Evolutionary conservation across 2,797 vertebrate genomes (phyloP).

Genomic region (Enteromius radiatus): DNA sequence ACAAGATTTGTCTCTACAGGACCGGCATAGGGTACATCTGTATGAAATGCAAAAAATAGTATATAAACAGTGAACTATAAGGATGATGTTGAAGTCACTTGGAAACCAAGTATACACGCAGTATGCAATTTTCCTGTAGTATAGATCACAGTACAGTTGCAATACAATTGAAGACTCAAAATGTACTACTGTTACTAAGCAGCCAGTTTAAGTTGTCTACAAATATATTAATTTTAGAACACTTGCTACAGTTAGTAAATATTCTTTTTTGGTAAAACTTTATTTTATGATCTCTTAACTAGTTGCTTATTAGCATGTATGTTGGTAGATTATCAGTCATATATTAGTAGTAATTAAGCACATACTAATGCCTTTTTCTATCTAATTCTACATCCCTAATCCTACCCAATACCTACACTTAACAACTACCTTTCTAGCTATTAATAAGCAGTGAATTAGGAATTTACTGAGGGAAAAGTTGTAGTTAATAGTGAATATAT

Average conservation of each 20-base stretch:
- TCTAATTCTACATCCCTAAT: too few species aligned
- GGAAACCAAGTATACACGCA: not conserved
- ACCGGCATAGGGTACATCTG: not conserved
- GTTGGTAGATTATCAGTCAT: too few species aligned
- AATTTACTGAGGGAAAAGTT: too few species aligned
- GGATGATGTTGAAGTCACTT: not conserved
- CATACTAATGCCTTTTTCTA: too few species aligned
- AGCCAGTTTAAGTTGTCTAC: too few species aligned
- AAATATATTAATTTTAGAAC: not conserved
- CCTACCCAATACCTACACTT: too few species aligned
- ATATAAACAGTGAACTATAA: not conserved
- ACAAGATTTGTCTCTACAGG: not conserved
- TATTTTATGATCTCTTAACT: too few species aligned
- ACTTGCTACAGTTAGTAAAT: not conserved
- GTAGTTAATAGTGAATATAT: too few species aligned
- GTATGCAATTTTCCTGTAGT: not conserved
- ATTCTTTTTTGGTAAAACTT: not conserved
- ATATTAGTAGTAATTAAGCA: too few species aligned
- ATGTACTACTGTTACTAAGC: not conserved
- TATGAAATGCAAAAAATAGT: not conserved
- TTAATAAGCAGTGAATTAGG: too few species aligned
- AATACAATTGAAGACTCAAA: not conserved
- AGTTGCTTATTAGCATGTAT: too few species aligned
- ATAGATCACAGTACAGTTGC: not conserved
- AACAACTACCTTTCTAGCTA: too few species aligned